Base-by-base conservation (phyloP, 1,140 invertebrate species). In the Medauroidea extradentata region DNA sequence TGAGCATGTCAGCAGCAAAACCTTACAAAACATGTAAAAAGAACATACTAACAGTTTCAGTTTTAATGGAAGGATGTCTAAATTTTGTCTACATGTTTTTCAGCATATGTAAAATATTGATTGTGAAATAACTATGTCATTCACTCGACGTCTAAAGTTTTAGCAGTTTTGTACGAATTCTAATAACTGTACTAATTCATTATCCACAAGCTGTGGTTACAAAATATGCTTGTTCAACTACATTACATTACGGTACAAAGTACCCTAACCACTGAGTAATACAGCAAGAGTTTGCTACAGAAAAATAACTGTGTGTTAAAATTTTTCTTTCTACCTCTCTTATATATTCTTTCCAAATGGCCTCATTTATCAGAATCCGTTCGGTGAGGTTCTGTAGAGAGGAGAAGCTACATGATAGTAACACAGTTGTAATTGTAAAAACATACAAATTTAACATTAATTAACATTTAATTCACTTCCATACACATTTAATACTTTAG, bases 291-390 rank as follows among this genome's bases (percentile, higher is more conserved):
- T 29, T 29, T 29, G 7, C 49, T 51, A 51, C 53, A 54, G 18
- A 54, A 54, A 53, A 43, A 51, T 34, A 51, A 51, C 49, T 51
- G 49, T 29, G 49, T 29, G 49, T 54, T 43, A 54, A 42, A 34
- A 24, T 43, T 34, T n/a, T 54, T 57, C 21, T 16, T 49, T 57
- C 73, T 83, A 94, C 91, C 90, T 93, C 90, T 89, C 86, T 86
- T 78, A 87, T 91, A 81, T 89, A 84, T 78, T 85, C 84, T 80
- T 91, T 89, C 90, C 90, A 94, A 82, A 89, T 88, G 74, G 89
- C 89, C 84, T 93, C 90, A 83, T 93, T 93, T 82, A 92, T 84
- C 83, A 92, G 89, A 81, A 91, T 86, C 83, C 89, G 86, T 85
- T 93, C 89, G 81, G 90, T 92, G 86, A 94, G 90, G 83, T 92